These are phyloP conservation scores for Allobates femoralis DNA, from an alignment of 2,797 vertebrate species.

Conservation along the genomic window DNA sequence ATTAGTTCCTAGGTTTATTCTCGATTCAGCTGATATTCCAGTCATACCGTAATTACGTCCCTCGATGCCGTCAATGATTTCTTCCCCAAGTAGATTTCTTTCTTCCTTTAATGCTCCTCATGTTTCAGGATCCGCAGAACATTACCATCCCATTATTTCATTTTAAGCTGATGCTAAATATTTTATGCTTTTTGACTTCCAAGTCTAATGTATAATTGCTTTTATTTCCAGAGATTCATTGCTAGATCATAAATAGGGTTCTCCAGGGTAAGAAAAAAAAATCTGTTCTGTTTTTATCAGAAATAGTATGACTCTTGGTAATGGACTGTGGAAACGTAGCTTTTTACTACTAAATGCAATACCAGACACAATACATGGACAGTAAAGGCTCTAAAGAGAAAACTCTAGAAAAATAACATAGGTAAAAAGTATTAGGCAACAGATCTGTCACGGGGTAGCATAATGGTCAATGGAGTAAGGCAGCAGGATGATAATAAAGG, in stretches of 20 bases:
- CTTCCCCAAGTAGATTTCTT: not conserved
- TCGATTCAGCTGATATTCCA: not conserved
- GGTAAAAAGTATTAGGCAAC: too few relatives aligned
- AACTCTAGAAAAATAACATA: too few relatives aligned
- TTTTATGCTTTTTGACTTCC: not conserved
- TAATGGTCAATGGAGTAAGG: too few relatives aligned
- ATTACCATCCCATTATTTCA: not conserved
- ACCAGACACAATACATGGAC: too few relatives aligned
- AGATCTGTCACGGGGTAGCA: too few relatives aligned
- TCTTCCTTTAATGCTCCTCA: not conserved
- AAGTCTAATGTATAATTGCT: not conserved
- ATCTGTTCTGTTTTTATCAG: not conserved
- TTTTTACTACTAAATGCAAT: too few relatives aligned
- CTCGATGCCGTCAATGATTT: not conserved
- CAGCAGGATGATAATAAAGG: too few relatives aligned
- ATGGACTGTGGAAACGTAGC: conserved; percentile 7
- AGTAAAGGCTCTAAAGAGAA: too few relatives aligned
- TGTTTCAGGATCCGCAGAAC: not conserved
- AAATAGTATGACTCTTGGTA: not conserved
- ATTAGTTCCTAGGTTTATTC: not conserved
- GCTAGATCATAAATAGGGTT: not conserved
- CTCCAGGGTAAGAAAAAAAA: not conserved
- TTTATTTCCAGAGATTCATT: not conserved
- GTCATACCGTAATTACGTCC: not conserved
- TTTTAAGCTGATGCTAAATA: conserved; percentile 3